These are phyloP conservation scores for Coranthus polyacanthus DNA, from an alignment of 2,797 vertebrate genomes.

Conservation along the genomic window DNA sequence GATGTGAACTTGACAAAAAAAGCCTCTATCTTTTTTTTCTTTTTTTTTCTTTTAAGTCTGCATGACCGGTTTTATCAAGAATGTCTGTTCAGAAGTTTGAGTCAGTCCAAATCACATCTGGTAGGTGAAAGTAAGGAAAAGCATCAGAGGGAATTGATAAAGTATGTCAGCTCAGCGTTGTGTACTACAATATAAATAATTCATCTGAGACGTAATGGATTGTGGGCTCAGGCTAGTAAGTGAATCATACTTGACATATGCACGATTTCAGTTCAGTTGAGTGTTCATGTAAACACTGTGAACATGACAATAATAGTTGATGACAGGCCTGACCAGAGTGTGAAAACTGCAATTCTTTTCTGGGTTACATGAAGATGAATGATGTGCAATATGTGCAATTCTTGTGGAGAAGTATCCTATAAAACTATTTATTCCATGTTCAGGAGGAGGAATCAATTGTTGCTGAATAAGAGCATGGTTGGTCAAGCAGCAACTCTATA, in stretches of 20 bases:
- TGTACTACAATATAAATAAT: conserved; percentile 71
- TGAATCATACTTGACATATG: conserved; percentile 83
- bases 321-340: conserved; percentile 71
- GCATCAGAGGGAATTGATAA: conserved; percentile 53
- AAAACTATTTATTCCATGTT: conserved; percentile 31
- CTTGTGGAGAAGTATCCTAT: conserved; percentile 34
- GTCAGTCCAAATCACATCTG: conserved; percentile 44
- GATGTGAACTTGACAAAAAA: no score
- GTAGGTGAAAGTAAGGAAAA: conserved; percentile 44
- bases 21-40: background rate
- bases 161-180: conserved; percentile 42
- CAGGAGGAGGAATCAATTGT: conserved; percentile 34
- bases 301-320: conserved; percentile 77
- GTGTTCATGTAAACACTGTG: conserved; percentile 71
- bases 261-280: conserved; percentile 68
- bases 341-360: conserved; percentile 65
- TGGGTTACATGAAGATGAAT: conserved; percentile 59
- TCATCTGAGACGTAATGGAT: conserved; percentile 70
- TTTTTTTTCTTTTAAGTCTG: conserved; percentile 10
- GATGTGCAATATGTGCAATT: conserved; percentile 26
- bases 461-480: conserved; percentile 31
- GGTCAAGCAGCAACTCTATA: conserved; percentile 12
- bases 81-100: conserved; percentile 26
- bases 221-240: conserved; percentile 66
- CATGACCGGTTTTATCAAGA: conserved; percentile 25